These are phyloP conservation scores for Tipula unca DNA, from an alignment of 2,888 invertebrate genomes.

Conservation along the genomic window DNA sequence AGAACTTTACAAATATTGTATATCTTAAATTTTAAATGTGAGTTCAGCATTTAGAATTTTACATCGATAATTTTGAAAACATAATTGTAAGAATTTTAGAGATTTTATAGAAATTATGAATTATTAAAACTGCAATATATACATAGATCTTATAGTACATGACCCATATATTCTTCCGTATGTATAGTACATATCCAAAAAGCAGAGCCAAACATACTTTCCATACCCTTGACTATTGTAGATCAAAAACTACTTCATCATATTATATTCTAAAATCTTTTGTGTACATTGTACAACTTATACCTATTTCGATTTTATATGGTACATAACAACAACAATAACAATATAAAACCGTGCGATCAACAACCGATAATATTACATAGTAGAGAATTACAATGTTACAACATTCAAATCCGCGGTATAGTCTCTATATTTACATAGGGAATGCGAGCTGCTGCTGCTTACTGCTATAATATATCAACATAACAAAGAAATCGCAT, in stretches of 20 bases:
- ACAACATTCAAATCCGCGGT: neutral
- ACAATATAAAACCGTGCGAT: neutral
- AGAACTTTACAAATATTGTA: neutral
- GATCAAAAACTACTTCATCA: neutral
- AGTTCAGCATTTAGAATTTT: too few species aligned
- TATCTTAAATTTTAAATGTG: neutral
- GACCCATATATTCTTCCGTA: neutral
- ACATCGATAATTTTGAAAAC: neutral
- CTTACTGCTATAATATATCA: neutral
- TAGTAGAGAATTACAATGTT: neutral
- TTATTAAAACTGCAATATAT: neutral
- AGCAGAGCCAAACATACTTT: neutral
- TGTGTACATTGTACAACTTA: neutral
- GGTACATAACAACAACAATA: neutral
- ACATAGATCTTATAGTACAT: neutral
- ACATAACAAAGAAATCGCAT: neutral
- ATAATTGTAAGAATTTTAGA: neutral
- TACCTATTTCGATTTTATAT: neutral
- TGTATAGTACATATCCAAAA: neutral
- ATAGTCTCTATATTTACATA: neutral
- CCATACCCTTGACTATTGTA: slow-evolving; percentile 2
- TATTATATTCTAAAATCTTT: neutral
- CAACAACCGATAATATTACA: neutral
- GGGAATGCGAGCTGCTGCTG: neutral
- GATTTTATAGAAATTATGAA: neutral